Percentiles rank a stretch among this genome's conserved stretches.
Evolutionary conservation across 2,113 vertebrate genomes (phyloP).

Genomic region (Nothobranchius kuhntae): DNA sequence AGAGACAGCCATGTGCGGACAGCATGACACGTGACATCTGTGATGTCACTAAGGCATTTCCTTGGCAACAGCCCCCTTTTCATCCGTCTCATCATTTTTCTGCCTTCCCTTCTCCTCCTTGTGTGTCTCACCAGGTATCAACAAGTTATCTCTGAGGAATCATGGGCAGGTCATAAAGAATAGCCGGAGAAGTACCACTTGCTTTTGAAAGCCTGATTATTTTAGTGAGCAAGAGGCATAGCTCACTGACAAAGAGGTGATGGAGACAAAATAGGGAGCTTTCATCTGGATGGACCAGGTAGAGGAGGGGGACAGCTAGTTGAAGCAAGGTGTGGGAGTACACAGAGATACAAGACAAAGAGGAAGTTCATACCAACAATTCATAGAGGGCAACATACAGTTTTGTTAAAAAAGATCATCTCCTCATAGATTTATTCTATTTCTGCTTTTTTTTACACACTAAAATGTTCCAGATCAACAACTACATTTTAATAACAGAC

Average conservation of each 20-base stretch:
- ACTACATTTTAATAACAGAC: too few relatives aligned
- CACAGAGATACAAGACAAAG: constrained; percentile 32
- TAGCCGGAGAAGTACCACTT: constrained; percentile 12
- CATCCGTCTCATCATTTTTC: not conserved
- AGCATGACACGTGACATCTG: constrained; percentile 62
- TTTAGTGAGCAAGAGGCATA: constrained; percentile 35
- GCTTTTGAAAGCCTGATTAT: constrained; percentile 56
- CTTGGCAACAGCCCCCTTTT: constrained; percentile 9
- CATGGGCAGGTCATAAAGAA: constrained; percentile 30
- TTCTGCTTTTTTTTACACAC: too few relatives aligned
- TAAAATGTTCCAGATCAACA: too few relatives aligned
- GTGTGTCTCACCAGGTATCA: constrained; percentile 34
- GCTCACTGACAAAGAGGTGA: constrained; percentile 35
- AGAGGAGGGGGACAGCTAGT: constrained; percentile 4
- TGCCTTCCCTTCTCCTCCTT: not conserved
- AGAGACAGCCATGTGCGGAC: constrained; percentile 45
- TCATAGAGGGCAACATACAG: constrained; percentile 18
- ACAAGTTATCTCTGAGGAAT: constrained; percentile 56
- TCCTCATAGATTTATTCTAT: too few relatives aligned
- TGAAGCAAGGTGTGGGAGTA: constrained; percentile 16
- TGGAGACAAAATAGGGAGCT: constrained; percentile 22
- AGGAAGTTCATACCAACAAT: constrained; percentile 34
- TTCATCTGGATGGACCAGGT: constrained; percentile 6
- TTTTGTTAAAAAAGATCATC: too few relatives aligned
- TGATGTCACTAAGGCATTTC: constrained; percentile 58